A percentile compares a stretch with the other conserved stretches of the same genome.
Conservation (phyloP, 2,888 invertebrate species). For the Incurvaria masculella region DNA sequence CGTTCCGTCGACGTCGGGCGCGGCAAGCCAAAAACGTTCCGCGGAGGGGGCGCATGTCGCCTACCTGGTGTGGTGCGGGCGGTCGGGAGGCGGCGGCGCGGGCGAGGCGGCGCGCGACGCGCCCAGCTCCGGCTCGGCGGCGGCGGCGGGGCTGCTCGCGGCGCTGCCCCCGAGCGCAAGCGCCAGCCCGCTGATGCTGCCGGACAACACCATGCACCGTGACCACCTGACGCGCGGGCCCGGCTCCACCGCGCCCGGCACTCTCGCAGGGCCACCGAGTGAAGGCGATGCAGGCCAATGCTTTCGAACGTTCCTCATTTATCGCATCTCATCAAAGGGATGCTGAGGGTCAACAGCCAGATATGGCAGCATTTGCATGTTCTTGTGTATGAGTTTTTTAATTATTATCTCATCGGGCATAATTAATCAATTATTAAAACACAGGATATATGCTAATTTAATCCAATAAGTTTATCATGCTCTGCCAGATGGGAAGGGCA, state of each 20-base stretch:
- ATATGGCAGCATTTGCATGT: too few relatives aligned
- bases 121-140: slow-evolving; percentile 3
- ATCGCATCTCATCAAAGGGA: too few relatives aligned
- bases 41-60: slow-evolving; percentile 47
- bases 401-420: too few relatives aligned
- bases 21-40: slow-evolving; percentile 11
- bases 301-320: too few relatives aligned
- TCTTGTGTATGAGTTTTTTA: too few relatives aligned
- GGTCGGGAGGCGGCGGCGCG: slow-evolving; percentile 26
- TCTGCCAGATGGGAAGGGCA: too few relatives aligned
- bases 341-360: too few relatives aligned
- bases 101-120: slow-evolving; percentile 13
- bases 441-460: too few relatives aligned
- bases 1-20: neutral
- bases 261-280: too few relatives aligned
- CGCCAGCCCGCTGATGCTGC: slow-evolving; percentile 58
- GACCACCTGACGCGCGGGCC: slow-evolving; percentile 53
- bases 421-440: too few relatives aligned
- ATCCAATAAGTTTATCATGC: too few relatives aligned
- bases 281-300: too few relatives aligned
- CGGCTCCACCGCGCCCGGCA: slow-evolving; percentile 25
- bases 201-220: slow-evolving; percentile 49
- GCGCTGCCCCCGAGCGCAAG: slow-evolving; percentile 53
- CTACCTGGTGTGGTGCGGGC: slow-evolving; percentile 40
- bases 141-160: slow-evolving; percentile 34